These are phyloP conservation scores for Lepidurus packardi DNA, from an alignment of 1,140 invertebrate species.

Conservation along the genomic window DNA sequence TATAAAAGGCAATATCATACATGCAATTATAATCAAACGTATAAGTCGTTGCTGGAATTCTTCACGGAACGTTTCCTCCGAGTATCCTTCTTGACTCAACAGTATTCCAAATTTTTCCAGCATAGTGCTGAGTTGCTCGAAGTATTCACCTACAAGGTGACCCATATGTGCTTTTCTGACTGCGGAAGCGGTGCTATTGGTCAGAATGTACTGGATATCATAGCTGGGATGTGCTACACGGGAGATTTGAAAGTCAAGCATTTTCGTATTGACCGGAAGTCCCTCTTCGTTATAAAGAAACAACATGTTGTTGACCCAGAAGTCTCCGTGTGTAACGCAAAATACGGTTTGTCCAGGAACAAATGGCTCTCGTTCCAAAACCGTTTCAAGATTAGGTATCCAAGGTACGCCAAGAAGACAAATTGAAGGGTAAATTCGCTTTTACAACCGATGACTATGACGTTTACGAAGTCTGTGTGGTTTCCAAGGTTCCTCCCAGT, in stretches of 20 bases:
- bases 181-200: neutral
- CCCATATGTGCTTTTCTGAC: constrained; percentile 11
- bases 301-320: constrained; percentile 35
- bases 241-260: constrained; percentile 32
- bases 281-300: constrained; percentile 30
- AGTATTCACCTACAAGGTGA: neutral
- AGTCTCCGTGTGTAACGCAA: constrained; percentile 31
- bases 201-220: constrained; percentile 33
- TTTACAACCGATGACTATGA: constrained; percentile 97
- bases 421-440: constrained; percentile 89
- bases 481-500: constrained; percentile 74
- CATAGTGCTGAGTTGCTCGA: neutral
- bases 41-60: neutral
- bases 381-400: neutral
- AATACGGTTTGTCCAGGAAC: constrained; percentile 13
- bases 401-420: constrained; percentile 80
- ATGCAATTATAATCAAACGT: neutral
- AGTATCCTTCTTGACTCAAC: neutral
- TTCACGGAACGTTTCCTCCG: neutral
- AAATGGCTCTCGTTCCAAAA: neutral
- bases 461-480: constrained; percentile 95
- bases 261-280: neutral
- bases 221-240: constrained; percentile 26
- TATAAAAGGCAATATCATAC: neutral
- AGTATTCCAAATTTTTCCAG: neutral